These are phyloP conservation scores for Pomatorhinus ruficollis DNA, from an alignment of 2,113 vertebrate genomes.

Conservation along the genomic window DNA sequence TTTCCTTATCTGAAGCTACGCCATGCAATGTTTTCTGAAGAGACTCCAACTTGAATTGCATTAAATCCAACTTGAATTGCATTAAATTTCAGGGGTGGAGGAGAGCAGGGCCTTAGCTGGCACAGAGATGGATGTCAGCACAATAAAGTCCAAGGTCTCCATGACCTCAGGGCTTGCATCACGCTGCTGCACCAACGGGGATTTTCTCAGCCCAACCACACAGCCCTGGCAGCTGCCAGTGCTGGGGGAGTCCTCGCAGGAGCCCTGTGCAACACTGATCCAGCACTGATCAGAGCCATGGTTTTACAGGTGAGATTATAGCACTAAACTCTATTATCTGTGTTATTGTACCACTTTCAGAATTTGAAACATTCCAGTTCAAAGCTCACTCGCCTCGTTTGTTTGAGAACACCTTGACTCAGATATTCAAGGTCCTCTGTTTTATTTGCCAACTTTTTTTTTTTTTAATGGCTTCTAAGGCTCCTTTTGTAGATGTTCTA, in stretches of 20 bases:
- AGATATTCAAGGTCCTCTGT: not conserved
- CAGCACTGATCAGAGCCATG: constrained; percentile 82
- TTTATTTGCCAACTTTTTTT: not conserved
- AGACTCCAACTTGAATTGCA: not conserved
- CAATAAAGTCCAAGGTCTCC: constrained; percentile 84
- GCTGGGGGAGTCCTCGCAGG: constrained; percentile 92
- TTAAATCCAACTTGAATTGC: not conserved
- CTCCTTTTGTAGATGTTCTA: constrained; percentile 93
- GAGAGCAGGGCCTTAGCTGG: constrained; percentile 89
- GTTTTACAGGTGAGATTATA: constrained; percentile 81
- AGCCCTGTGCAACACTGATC: constrained; percentile 86
- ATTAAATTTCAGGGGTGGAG: constrained; percentile 85
- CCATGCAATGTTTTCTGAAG: not conserved
- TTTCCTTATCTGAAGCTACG: not conserved
- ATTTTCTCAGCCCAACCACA: constrained; percentile 82
- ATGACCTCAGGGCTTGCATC: constrained; percentile 89
- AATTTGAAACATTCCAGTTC: not conserved
- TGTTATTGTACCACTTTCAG: not conserved
- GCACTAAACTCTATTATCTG: not conserved
- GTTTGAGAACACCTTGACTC: not conserved
- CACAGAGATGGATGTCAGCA: constrained; percentile 81
- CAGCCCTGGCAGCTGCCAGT: constrained; percentile 84
- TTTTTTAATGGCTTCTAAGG: constrained; percentile 69
- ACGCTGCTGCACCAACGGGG: constrained; percentile 80
- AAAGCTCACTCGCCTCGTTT: not conserved